Percentiles rank a stretch among this genome's conserved stretches.
Evolutionary conservation across 2,797 vertebrate species (phyloP).

Genomic region (Hyperoplus lanceolatus): DNA sequence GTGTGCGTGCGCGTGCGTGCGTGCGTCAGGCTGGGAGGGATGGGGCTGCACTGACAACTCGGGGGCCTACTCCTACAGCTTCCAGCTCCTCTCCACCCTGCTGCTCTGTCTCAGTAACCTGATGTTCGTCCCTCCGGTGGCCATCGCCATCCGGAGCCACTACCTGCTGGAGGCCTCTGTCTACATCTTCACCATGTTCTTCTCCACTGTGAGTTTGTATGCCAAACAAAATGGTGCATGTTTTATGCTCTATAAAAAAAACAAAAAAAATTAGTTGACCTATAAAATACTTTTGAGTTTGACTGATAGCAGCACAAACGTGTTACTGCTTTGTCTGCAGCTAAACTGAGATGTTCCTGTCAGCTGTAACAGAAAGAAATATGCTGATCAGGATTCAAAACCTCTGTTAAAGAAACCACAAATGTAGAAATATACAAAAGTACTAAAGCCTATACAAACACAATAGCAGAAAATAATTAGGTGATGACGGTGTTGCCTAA

Average conservation of each 20-base stretch:
- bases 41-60: constrained; percentile 98
- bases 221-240: neutral
- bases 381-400: neutral
- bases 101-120: constrained; percentile 97
- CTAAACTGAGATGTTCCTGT: neutral
- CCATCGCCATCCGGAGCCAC: constrained; percentile 93
- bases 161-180: constrained; percentile 96
- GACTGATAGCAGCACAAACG: neutral
- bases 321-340: constrained; percentile 12
- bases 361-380: neutral
- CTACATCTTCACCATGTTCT: constrained; percentile 99
- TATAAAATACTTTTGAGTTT: constrained; percentile 14
- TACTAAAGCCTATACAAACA: neutral
- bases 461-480: neutral
- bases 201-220: constrained; percentile 92
- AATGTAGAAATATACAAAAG: neutral
- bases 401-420: neutral
- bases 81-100: constrained; percentile 96
- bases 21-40: constrained; percentile 92
- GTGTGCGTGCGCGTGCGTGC: constrained; percentile 17
- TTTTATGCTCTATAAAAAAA: neutral
- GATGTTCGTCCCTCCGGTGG: constrained; percentile 97
- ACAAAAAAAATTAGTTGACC: constrained; percentile 7
- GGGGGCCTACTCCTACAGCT: constrained; percentile 94
- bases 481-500: neutral